A percentile compares a stretch with the other conserved stretches of the same genome.
Evolutionary conservation across 53 echinoderm and acorn worm species (phyloP).

Genomic region (Zoroaster sp.): DNA sequence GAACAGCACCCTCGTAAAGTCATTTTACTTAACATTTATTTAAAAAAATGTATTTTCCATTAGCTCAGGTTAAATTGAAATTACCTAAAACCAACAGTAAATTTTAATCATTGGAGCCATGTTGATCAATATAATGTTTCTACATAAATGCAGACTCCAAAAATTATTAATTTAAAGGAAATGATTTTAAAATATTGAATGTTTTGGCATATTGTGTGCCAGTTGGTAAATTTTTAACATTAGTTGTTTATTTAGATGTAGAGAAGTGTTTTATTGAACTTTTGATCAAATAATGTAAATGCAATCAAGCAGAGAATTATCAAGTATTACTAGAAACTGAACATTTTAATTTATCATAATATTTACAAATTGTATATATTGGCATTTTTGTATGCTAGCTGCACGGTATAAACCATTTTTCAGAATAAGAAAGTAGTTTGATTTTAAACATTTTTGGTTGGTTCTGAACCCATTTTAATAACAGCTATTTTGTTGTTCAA

Average conservation of each 20-base stretch:
- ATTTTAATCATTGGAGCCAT: background rate
- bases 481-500: too few relatives aligned
- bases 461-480: too few relatives aligned
- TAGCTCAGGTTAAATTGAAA: constrained; percentile 41
- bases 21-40: too few relatives aligned
- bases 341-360: background rate
- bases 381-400: background rate
- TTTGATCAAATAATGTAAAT: background rate
- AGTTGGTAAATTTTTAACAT: background rate
- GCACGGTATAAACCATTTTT: background rate
- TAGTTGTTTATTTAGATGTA: background rate
- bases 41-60: too few relatives aligned
- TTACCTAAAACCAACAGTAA: constrained; percentile 22
- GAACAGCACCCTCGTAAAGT: too few relatives aligned
- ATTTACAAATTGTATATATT: constrained; percentile 42
- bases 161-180: background rate
- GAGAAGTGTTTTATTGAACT: background rate
- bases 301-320: background rate
- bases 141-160: background rate
- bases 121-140: background rate
- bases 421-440: background rate
- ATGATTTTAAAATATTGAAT: background rate
- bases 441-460: background rate
- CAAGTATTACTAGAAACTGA: background rate
- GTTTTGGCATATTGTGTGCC: background rate